These are phyloP conservation scores for Luperina testacea DNA, from an alignment of 2,888 invertebrate genomes.

Conservation along the genomic window DNA sequence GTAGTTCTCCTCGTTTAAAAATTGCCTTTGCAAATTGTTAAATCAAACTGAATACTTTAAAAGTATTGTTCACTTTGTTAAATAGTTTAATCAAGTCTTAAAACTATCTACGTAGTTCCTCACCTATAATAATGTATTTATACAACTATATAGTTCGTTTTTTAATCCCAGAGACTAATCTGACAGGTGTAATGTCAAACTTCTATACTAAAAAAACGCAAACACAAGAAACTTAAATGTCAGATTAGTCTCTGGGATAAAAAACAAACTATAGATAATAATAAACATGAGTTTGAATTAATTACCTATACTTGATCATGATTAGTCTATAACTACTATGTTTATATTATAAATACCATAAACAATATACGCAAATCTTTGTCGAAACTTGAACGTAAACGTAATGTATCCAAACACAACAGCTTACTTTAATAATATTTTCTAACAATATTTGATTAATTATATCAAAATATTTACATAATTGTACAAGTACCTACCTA, in stretches of 20 bases:
- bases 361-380: neutral
- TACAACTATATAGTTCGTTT: too few species aligned
- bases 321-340: slow-evolving; percentile 1
- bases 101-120: neutral
- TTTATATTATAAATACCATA: neutral
- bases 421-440: slow-evolving; percentile 2
- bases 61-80: neutral
- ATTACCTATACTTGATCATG: slow-evolving; percentile 2
- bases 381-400: slow-evolving; percentile 10
- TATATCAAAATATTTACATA: neutral
- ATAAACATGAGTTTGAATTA: slow-evolving; percentile 7
- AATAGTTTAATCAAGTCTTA: neutral
- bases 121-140: neutral
- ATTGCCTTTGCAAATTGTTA: neutral
- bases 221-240: too few species aligned
- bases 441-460: neutral
- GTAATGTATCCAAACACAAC: slow-evolving; percentile 24
- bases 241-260: too few species aligned
- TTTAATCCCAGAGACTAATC: too few species aligned
- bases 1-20: neutral
- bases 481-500: too few species aligned
- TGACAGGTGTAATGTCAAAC: too few species aligned
- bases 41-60: neutral
- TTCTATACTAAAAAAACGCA: too few species aligned
- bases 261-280: neutral